Conservation (phyloP, 2,888 invertebrate species). For the Limenitis camilla region DNA sequence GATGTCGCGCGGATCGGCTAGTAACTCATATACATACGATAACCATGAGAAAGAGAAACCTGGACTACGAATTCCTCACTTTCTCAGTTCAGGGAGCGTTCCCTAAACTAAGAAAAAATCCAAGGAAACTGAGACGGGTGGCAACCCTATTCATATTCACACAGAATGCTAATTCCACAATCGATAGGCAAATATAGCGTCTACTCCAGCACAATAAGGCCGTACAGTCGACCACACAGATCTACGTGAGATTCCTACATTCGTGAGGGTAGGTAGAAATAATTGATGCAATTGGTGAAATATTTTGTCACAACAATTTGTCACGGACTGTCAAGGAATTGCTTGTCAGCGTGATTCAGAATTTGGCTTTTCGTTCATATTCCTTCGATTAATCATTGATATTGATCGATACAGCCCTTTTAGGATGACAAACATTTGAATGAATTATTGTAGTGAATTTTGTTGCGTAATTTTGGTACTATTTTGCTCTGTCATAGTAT, state of each 20-base stretch:
- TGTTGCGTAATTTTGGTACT: conserved; percentile 6
- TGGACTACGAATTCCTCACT: too few species aligned
- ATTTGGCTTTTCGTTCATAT: conserved; percentile 63
- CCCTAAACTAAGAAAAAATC: too few species aligned
- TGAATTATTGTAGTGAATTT: conserved; percentile 27
- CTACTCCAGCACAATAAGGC: conserved; percentile 9
- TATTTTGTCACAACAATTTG: conserved; percentile 75
- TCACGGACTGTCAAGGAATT: conserved; percentile 62
- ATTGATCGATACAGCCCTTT: conserved; percentile 48
- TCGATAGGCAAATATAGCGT: conserved; percentile 13
- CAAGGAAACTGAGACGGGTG: too few species aligned
- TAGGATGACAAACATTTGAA: conserved; percentile 55
- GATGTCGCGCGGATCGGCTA: too few species aligned
- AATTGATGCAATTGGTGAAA: conserved; percentile 70
- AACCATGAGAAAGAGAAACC: too few species aligned
- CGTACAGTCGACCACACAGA: conserved; percentile 9
- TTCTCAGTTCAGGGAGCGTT: too few species aligned
- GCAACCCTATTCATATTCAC: background rate
- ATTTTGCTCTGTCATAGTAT: too few species aligned
- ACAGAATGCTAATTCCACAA: conserved; percentile 26
- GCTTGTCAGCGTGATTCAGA: conserved; percentile 61
- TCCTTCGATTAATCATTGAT: conserved; percentile 66
- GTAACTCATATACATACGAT: too few species aligned
- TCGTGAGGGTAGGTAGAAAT: conserved; percentile 44
- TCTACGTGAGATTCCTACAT: conserved; percentile 32